Base-by-base conservation (phyloP, 2,888 invertebrate species). In the Coelogynopora nodosa region DNA sequence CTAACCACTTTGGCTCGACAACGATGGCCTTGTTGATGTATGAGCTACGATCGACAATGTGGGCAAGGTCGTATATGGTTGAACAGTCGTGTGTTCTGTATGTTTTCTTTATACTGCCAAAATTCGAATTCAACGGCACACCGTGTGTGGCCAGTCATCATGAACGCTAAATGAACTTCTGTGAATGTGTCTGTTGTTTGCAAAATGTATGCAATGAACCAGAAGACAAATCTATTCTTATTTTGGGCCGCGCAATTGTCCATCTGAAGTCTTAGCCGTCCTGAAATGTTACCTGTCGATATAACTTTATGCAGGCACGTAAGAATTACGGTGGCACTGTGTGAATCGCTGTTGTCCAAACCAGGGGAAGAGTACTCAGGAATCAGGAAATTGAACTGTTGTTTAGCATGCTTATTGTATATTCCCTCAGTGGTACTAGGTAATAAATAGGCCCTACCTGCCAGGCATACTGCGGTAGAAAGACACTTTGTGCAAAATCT, bases 391-490 rank as follows among this genome's bases (percentile, higher is more conserved):
- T 74, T 74, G 23, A 74, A 74, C 23, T 74, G 74, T 74, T 74
- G 5, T 74, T 74, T 74, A n/a, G 18, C 74, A 5, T 74, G 5
- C 23, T 74, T 26, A 74, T 74, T 10, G 5, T n/a, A 74, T n/a
- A 74, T 74, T 74, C 74, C 74, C 74, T 10, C 74, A 74, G 74
- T n/a, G 74, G 74, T n/a, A 74, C 74, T 26, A 74, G 74, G 23
- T n/a, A 74, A 74, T 74, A 74, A n/a, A 74, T n/a, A 74, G 23
- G 74, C 18, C 74, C 74, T 74, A n/a, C 18, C 74, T 74, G 74
- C 23, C 74, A n/a, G 5, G 74, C 74, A 74, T 74, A 74, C 5
- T 23, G 2, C 27, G 18, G 74, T 74, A 74, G 18, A n/a, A n/a
- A 26, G 23, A 74, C 74, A 74, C 23, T 74, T 23, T 74, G 74